phyloP scores from a whole-genome alignment of 2,888 invertebrate genomes.

The Gymnocheta viridis region DNA sequence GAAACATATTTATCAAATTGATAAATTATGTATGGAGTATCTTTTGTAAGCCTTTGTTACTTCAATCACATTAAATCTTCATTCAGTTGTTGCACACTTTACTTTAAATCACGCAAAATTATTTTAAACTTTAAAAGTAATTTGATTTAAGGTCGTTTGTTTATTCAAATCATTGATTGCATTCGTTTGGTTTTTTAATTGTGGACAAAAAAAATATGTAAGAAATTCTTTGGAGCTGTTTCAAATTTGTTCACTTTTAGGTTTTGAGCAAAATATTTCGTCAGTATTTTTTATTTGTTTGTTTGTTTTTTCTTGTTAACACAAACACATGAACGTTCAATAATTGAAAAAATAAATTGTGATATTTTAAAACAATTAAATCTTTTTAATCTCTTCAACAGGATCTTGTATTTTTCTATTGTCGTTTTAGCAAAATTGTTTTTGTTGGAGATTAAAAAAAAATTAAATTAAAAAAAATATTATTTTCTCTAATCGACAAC shows the following conservation, averaged over 20 bases:
- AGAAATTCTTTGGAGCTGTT: not conserved
- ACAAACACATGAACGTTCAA: constrained; percentile 12
- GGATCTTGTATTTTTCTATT: constrained; percentile 25
- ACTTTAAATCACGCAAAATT: not conserved
- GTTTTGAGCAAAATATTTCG: not conserved
- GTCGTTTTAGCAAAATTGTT: not conserved
- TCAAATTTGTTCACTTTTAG: not conserved
- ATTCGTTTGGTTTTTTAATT: not conserved
- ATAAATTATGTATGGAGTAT: constrained; percentile 39
- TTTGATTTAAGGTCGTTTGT: constrained; percentile 17
- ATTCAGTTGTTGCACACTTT: constrained; percentile 8
- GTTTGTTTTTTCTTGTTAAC: too few species aligned
- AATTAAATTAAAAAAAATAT: not conserved
- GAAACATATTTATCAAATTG: constrained; percentile 19
- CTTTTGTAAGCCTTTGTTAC: constrained; percentile 14
- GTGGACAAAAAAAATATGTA: not conserved
- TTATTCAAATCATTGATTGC: not conserved
- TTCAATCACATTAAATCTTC: not conserved
- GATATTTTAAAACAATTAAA: not conserved
- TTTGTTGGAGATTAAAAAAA: constrained; percentile 2
- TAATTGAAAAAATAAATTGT: constrained; percentile 10
- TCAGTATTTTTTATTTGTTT: not conserved
- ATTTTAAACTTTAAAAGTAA: constrained; percentile 4
- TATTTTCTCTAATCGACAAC: not conserved
- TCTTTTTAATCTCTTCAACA: constrained; percentile 42